Evolutionary conservation across 1,140 invertebrate species (phyloP), one percentile per base, ranked within the genome.

Genomic region (Branchinecta lynchi): DNA sequence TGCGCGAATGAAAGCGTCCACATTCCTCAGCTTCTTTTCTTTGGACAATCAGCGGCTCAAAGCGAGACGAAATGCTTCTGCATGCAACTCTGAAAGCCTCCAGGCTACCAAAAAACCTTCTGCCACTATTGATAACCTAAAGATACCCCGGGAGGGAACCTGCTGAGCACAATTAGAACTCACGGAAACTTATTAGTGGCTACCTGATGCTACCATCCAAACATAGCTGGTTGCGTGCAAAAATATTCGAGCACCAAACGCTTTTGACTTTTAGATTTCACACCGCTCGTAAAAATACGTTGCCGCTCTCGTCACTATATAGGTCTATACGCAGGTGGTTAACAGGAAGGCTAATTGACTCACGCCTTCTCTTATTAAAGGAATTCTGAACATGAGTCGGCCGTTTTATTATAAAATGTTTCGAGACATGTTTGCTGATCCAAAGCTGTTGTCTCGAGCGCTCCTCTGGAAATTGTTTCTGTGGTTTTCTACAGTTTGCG

Each of bases 11-110:
- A 20, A 20, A 60, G 12, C 51, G 17, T 60, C 51, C 51, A 60
- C 51, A 60, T 60, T 60, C 51, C 51, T 60, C 17, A 60, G 51
- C 51, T 12, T 60, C 51, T 60, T 60, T 60, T 60, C 51, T 60
- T 60, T 60, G 51, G 12, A 60, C 51, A 60, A 60, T 20, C 12
- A 60, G 51, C 51, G 51, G 17, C 12, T 15, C 51, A 32, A 32
- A 32, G 32, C 32, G 32, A 32, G 32, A 32, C 51, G 17, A 60
- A 60, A 60, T 60, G 51, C 51, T 60, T 60, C 51, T 60, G 51
- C 51, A 60, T 20, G 51, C 51, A 60, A 60, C 51, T 60, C 17
- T 12, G 17, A 60, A 60, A 60, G 51, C 51, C 51, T 20, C 12
- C 12, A 20, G 51, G 51, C 51, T 60, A 6, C 12, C 51, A 20